Evolutionary conservation across 64 coral and sea anemone genomes (phyloP).

Genomic region (Actinia tenebrosa): DNA sequence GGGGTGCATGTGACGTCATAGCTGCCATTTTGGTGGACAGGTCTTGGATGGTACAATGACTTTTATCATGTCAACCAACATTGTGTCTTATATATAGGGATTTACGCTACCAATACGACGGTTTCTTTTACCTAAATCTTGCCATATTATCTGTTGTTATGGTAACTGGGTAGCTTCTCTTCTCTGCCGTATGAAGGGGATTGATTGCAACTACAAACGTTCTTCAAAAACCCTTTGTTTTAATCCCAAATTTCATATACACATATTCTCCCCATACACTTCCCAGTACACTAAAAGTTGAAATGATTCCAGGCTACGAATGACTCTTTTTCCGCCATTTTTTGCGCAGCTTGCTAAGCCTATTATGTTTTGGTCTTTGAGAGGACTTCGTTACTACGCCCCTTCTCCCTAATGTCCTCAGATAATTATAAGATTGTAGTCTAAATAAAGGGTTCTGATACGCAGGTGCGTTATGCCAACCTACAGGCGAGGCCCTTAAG

Average conservation of each 20-base stretch:
- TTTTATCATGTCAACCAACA: too few species aligned
- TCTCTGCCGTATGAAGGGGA: neutral
- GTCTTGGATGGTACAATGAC: too few species aligned
- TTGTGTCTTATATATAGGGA: too few species aligned
- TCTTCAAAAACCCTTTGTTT: neutral
- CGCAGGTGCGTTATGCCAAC: neutral
- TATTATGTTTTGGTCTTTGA: slow-evolving; percentile 7
- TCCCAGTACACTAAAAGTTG: neutral
- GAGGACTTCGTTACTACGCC: neutral
- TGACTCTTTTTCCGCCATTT: slow-evolving; percentile 22
- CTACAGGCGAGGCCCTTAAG: neutral
- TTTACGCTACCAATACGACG: too few species aligned
- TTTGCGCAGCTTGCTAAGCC: slow-evolving; percentile 16
- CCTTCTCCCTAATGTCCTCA: slow-evolving; percentile 16
- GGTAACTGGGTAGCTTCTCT: too few species aligned
- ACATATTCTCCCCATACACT: neutral
- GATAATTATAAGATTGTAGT: slow-evolving; percentile 11
- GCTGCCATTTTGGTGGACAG: too few species aligned
- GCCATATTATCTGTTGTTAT: too few species aligned
- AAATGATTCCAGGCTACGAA: neutral
- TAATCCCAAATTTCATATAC: neutral
- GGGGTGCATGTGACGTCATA: too few species aligned
- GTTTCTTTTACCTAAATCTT: too few species aligned
- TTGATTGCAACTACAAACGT: neutral
- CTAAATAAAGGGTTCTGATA: slow-evolving; percentile 9